Evolutionary conservation across 2,888 invertebrate species (phyloP), one percentile per base, ranked within the genome.

Genomic region (Oscheius myriophilus): DNA sequence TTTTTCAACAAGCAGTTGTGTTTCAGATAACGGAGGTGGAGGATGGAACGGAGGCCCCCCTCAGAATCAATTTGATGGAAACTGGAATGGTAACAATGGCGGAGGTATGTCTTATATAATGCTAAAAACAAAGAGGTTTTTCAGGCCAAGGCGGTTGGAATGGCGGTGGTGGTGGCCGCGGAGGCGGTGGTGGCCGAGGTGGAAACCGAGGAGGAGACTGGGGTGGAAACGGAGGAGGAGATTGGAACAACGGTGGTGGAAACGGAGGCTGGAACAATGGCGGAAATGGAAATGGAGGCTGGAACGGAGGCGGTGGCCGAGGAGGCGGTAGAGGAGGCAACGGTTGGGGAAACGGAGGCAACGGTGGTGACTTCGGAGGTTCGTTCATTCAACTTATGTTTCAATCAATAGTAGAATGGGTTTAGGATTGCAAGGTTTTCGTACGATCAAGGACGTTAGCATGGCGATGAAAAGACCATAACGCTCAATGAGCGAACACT

Each of bases 181-280:
- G 57, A 4, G 12, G 57, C 16, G 18, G 53, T 7, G 53, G 53
- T 53, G 53, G 53, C n/a, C 53, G n/a, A 33, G 57, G 57, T 41
- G 57, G 57, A 11, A 33, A 33, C 26, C 26, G 18, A 41, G 57
- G 57, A 33, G 57, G 57, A 2, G 41, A 57, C 21, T 57, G 57
- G 57, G 41, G 25, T 54, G 53, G 53, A 54, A n/a, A 23, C n/a
- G 21, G 23, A 23, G 53, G 53, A 1, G 39, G 53, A n/a, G 23
- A 33, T 33, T 54, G 53, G 53, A 54, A 54, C 39, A 33, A 33
- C 26, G 23, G 23, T 16, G 26, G 23, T 16, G 26, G 26, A 3
- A 23, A 21, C 21, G 52, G 53, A 21, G 53, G 53, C 23, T 33
- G 33, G 33, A 33, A 33, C 33, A 33, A 33, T 9, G 53, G 53